Percentiles rank a stretch among this genome's conserved stretches.
phyloP scores from a whole-genome alignment of 2,888 invertebrate genomes.

The Pristionchus exspectatus region DNA sequence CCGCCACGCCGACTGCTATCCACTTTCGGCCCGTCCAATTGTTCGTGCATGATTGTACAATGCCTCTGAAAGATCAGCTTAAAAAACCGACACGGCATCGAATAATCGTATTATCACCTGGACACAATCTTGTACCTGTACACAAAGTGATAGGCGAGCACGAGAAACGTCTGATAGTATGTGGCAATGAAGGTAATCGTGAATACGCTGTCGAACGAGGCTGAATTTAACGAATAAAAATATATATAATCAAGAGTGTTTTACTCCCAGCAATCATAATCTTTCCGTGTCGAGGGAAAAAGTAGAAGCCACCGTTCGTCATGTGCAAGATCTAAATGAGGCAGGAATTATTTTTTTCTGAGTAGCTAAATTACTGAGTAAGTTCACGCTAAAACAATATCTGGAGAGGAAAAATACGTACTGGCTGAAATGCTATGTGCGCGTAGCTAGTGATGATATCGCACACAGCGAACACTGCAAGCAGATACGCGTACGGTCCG shows the following conservation, averaged over 20 bases:
- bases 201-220: background rate
- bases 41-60: background rate
- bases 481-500: background rate
- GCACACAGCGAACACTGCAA: background rate
- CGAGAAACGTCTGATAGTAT: background rate
- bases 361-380: no score
- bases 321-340: background rate
- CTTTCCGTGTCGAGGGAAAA: background rate
- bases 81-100: background rate
- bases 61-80: background rate
- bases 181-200: background rate
- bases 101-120: background rate
- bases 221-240: background rate
- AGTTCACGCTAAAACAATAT: background rate
- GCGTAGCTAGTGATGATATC: background rate
- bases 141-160: constrained; percentile 13
- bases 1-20: background rate
- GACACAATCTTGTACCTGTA: background rate
- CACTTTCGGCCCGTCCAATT: background rate
- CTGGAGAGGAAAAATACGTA: background rate
- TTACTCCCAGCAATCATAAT: background rate
- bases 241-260: background rate
- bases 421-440: background rate
- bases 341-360: no score
- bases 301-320: background rate